Evolutionary conservation across 2,888 invertebrate genomes (phyloP), one percentile per base, ranked within the genome.

Genomic region (Ctenicera cuprea): DNA sequence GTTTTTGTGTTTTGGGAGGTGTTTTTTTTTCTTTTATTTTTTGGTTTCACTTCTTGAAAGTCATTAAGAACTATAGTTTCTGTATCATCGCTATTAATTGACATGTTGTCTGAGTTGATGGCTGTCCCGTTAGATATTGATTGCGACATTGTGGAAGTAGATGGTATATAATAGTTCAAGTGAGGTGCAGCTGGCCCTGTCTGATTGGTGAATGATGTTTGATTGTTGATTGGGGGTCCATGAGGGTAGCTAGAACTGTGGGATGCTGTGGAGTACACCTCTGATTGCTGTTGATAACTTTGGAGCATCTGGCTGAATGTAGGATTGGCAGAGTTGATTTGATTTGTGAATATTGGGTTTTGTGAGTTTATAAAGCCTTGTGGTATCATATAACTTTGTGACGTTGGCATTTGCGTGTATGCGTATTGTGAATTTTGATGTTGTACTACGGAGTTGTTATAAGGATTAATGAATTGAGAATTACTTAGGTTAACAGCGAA

Each of bases 381-480:
- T 50, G 22, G 18, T 8, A 43, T 43, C 16, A 43, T 43, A 50
- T 50, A 50, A 50, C 12, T 50, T 18, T 50, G 50, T 18, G 7
- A 12, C 50, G 50, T 18, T 18, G 50, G 50, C 7, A 18, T 18
- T 50, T 50, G 50, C 20, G 12, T 50, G 18, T 14, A 3, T 22
- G 22, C 20, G 18, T 50, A 50, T 50, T 50, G 50, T 14, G 50
- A 7, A 50, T 22, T 41, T 41, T 41, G 41, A 5, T 41, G 41
- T 5, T 41, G n/a, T 3, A 41, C n/a, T 7, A 12, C 41, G 41
- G 41, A n/a, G 41, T 41, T 41, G 41, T 8, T 41, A n/a, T 41
- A 41, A 41, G 41, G n/a, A n/a, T 41, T 41, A 41, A n/a, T 41
- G n/a, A 41, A n/a, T 5, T 41, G 41, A 41, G n/a, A n/a, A 41